Base-by-base conservation (phyloP, 2,888 invertebrate genomes). In the Parapristionchus giblindavisi region DNA sequence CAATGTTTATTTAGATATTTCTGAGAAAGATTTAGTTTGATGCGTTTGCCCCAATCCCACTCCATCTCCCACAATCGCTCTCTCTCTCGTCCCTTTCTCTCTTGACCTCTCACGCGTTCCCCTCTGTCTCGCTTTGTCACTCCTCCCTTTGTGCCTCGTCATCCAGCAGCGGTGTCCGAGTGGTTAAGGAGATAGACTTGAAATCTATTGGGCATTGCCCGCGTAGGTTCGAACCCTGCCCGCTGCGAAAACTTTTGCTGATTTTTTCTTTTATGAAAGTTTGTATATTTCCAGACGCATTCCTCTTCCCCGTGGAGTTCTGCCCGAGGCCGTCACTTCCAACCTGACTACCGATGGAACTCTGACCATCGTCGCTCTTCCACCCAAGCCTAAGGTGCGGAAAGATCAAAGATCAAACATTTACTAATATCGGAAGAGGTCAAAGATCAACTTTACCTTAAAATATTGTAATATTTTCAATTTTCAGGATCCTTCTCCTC, bases 191-290 rank as follows among this genome's bases (percentile, higher is more conserved):
- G n/a, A n/a, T 11, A 48, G 91, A 91, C 91, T 91, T 90, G 91
- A 91, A 91, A 91, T 91, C 91, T 90, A 91, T 91, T 91, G 91
- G 91, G 91, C 89, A 90, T 85, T 91, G 89, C 91, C 91, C 91
- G 91, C 91, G 90, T 90, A 91, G 91, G 91, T 91, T 91, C 91
- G 91, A 91, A 91, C 91, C 91, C 91, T 91, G 91, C 91, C 90
- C 87, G 88, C 81, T 81, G 85, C 84, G 84, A 77, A n/a, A 81
- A 83, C 74, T 74, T 88, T 88, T 81, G 61, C 34, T 29, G 29
- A 70, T 63, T 52, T 6, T 38, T 68, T 76, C 48, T 48, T 14
- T 48, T 48, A 21, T 14, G 48, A 48, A 48, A 48, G 48, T 14
- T 11, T 48, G 4, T 40, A 2, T 38, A 3, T 11, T 48, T 72